phyloP scores from a whole-genome alignment of 2,888 invertebrate genomes.

The Quadriops clusia region DNA sequence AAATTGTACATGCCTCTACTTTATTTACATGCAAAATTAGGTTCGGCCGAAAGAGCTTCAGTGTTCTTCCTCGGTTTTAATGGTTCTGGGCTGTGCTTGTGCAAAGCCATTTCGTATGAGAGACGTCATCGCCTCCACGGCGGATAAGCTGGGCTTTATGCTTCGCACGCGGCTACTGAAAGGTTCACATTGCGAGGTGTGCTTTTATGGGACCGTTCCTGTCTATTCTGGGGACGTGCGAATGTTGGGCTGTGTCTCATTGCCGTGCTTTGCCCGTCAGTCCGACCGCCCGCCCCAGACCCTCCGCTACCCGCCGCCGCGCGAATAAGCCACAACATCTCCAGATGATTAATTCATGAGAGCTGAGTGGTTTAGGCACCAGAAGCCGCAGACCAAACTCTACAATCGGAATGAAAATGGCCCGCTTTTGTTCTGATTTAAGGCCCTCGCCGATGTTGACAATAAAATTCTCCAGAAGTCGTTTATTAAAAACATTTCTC shows the following conservation, averaged over 20 bases:
- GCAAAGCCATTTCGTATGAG: conserved; percentile 6
- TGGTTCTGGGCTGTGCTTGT: conserved; percentile 2
- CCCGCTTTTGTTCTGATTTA: no score
- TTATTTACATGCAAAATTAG: conserved; percentile 11
- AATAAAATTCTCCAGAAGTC: no score
- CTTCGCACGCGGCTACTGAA: conserved; percentile 8
- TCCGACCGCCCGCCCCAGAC: no score
- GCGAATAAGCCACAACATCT: conserved; percentile 33
- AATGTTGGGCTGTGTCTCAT: conserved; percentile 10
- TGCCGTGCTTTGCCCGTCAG: no score
- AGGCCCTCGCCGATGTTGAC: no score
- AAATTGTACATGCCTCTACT: conserved; percentile 9
- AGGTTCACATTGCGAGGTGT: conserved; percentile 12
- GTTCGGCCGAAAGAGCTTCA: not conserved
- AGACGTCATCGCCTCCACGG: conserved; percentile 6
- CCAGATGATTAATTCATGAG: conserved; percentile 36
- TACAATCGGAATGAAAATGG: conserved; percentile 33
- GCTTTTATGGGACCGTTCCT: conserved; percentile 13
- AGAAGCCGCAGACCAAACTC: conserved; percentile 32
- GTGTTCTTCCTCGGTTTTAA: no score
- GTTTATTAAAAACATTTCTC: no score
- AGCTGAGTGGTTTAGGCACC: conserved; percentile 33
- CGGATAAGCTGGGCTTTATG: not conserved
- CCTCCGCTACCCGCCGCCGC: conserved; percentile 12
- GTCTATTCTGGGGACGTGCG: conserved; percentile 17